These are phyloP conservation scores for Pantherophis vulpinus DNA, from an alignment of 2,797 vertebrate species.

Conservation along the genomic window DNA sequence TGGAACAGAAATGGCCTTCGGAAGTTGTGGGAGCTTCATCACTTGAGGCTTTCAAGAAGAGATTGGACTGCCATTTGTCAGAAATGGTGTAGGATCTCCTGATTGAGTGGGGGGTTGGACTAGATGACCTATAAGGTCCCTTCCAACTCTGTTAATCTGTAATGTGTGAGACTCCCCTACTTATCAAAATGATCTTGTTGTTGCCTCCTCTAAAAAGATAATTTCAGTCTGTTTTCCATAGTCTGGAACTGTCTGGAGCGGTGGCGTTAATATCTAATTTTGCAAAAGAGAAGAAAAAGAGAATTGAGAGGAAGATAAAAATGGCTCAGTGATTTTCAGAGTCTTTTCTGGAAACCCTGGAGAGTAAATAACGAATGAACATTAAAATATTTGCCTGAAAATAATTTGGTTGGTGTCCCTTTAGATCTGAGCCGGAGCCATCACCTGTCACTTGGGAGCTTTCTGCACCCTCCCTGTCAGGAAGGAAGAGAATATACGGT, in stretches of 20 bases:
- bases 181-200: neutral
- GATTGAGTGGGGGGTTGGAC: too few species aligned
- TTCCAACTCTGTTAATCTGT: too few species aligned
- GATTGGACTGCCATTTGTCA: too few species aligned
- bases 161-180: neutral
- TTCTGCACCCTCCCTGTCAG: conserved; percentile 35
- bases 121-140: too few species aligned
- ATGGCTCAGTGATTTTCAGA: neutral
- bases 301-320: conserved; percentile 10
- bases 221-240: neutral
- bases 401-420: conserved; percentile 29
- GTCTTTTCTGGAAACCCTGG: neutral
- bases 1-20: too few species aligned
- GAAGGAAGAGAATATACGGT: neutral
- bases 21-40: too few species aligned
- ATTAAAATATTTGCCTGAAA: conserved; percentile 41
- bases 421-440: conserved; percentile 20
- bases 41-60: too few species aligned
- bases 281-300: neutral
- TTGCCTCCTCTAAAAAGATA: neutral
- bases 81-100: too few species aligned
- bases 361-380: conserved; percentile 18
- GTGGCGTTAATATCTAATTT: neutral
- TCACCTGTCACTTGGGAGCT: conserved; percentile 14
- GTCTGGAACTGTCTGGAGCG: neutral